Percentiles rank a stretch among this genome's conserved stretches.
Conservation (phyloP, 2,797 vertebrate species). For the Mus minutoides region DNA sequence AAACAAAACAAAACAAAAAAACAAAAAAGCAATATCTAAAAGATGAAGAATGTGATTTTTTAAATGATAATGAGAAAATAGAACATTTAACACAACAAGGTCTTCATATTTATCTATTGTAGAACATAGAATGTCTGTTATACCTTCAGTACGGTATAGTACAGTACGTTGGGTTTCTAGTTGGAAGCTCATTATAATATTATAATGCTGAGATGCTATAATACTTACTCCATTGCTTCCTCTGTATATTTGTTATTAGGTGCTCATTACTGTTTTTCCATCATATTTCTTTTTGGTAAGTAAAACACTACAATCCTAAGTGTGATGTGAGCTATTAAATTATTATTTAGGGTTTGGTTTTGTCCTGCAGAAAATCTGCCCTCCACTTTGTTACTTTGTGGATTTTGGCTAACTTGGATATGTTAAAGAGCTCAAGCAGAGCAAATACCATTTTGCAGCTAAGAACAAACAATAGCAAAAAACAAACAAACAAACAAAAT, state of each 20-base stretch:
- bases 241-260: not conserved
- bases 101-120: not conserved
- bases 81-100: not conserved
- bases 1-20: too few relatives aligned
- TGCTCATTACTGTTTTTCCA: slow-evolving; percentile 57
- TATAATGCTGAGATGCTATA: not conserved
- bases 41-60: not conserved
- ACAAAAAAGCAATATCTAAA: not conserved
- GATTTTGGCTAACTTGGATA: slow-evolving; percentile 67
- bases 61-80: not conserved
- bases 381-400: slow-evolving; percentile 51
- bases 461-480: slow-evolving; percentile 1
- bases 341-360: slow-evolving; percentile 48
- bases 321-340: slow-evolving; percentile 59
- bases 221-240: slow-evolving; percentile 43
- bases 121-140: not conserved
- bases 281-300: slow-evolving; percentile 47
- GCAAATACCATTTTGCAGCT: slow-evolving; percentile 21
- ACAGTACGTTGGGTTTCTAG: not conserved
- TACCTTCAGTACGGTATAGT: not conserved
- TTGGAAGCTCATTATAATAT: not conserved
- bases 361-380: slow-evolving; percentile 34
- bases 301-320: slow-evolving; percentile 49
- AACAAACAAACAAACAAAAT: not conserved
- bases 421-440: slow-evolving; percentile 63